Percentiles rank a stretch among this genome's conserved stretches.
Conservation (phyloP, 2,797 vertebrate species). For the Urocyon cinereoargenteus region DNA sequence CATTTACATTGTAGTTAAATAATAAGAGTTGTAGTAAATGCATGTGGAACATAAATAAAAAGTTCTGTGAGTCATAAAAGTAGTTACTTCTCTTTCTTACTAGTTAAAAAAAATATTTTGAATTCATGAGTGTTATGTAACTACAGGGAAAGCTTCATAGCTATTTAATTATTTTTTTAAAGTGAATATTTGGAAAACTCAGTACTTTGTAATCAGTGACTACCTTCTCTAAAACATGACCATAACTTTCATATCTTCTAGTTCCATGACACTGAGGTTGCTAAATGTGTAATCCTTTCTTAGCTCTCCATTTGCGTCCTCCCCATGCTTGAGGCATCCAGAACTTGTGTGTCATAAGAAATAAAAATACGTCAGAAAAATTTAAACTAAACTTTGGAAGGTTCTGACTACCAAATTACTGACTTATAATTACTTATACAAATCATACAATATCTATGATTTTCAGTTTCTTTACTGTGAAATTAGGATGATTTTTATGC, state of each 20-base stretch:
- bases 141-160: not conserved
- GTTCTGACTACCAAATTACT: not conserved
- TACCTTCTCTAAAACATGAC: not conserved
- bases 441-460: not conserved
- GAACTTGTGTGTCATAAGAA: not conserved
- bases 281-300: not conserved
- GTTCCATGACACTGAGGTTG: not conserved
- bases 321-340: not conserved
- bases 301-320: not conserved
- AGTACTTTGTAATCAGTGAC: not conserved
- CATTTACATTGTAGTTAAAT: not conserved
- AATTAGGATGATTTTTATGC: constrained; percentile 23
- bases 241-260: not conserved
- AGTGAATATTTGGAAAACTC: not conserved
- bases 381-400: not conserved
- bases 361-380: constrained; percentile 6
- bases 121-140: not conserved
- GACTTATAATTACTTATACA: not conserved
- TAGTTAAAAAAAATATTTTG: not conserved
- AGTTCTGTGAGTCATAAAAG: not conserved
- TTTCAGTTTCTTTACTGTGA: constrained; percentile 27
- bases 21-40: not conserved
- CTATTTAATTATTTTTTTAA: not conserved
- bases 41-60: not conserved
- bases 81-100: not conserved